Evolutionary conservation across 2,888 invertebrate species (phyloP).

Genomic region (Syritta pipiens): DNA sequence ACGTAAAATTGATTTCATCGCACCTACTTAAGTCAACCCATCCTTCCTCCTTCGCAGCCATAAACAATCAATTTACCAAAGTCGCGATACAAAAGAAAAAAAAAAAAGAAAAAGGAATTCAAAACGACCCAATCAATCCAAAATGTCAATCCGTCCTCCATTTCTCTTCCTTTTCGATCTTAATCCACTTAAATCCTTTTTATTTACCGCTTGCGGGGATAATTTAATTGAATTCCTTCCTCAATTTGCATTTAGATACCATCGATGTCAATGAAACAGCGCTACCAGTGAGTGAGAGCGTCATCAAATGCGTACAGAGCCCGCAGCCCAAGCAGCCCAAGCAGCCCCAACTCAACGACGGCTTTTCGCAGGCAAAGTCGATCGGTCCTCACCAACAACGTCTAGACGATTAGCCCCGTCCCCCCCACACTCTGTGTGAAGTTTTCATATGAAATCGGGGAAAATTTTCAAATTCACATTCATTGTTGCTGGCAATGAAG

Average conservation of each 20-base stretch:
- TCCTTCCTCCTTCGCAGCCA: no score
- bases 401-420: slow-evolving; percentile 55
- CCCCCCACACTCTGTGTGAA: no score
- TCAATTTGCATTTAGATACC: slow-evolving; percentile 52
- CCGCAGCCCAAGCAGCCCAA: no score
- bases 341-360: neutral
- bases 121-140: slow-evolving; percentile 39
- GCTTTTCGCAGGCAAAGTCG: slow-evolving; percentile 28
- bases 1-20: no score
- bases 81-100: no score
- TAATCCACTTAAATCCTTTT: slow-evolving; percentile 50
- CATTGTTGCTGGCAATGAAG: slow-evolving; percentile 10
- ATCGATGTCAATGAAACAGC: slow-evolving; percentile 32
- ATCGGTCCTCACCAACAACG: no score
- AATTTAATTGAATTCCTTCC: slow-evolving; percentile 52
- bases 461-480: slow-evolving; percentile 50
- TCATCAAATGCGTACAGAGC: neutral
- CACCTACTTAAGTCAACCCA: no score
- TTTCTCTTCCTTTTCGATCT: slow-evolving; percentile 18
- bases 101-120: no score
- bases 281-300: slow-evolving; percentile 13
- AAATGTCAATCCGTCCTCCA: slow-evolving; percentile 20
- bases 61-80: no score
- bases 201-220: slow-evolving; percentile 52
- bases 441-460: slow-evolving; percentile 60